Base-by-base conservation (phyloP, 1,140 invertebrate species). In the Leptopilina boulardi region DNA sequence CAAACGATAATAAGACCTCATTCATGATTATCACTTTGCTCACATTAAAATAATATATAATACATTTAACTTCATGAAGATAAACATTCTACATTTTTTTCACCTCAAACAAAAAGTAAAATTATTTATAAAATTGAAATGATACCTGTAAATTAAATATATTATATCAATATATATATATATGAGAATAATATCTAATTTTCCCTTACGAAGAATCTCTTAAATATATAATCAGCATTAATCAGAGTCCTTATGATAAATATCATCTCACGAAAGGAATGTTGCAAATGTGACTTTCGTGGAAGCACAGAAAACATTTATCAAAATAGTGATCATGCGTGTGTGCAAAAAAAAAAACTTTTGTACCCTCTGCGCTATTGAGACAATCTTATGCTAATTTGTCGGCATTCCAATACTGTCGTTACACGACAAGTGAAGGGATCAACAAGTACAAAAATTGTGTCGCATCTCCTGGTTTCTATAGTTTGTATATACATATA, bases 1-100 rank as follows among this genome's bases (percentile, higher is more conserved):
- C n/a, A 72, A 73, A 70, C 77, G 74, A 75, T 79, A 76, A 77
- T 74, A 30, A 66, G 13, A n/a, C 59, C 21, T 34, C 0, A n/a
- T 30, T 66, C 13, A 66, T 2, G 13, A 66, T 30, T 66, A 66
- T 66, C 23, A 30, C 13, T 15, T 66, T 30, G 15, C 59, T 66
- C 21, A 8, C 15, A 23, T 6, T 56, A 6, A 30, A 30, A 13
- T 51, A 51, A 51, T n/a, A 51, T 18, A 4, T 18, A 18, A 66
- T n/a, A 23, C n/a, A n/a, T n/a, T n/a, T 19, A 19, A 21, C 0
- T 21, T 2, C 51, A 19, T 54, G 18, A 54, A 21, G 51, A 54
- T 19, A 19, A 66, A 30, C 59, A n/a, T 30, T 21, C 13, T 15
- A 0, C 5, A 23, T 13, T 2, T 15, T 30, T 30, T 30, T n/a